Conservation (phyloP, 2,113 vertebrate genomes). For the Colinus virginianus region DNA sequence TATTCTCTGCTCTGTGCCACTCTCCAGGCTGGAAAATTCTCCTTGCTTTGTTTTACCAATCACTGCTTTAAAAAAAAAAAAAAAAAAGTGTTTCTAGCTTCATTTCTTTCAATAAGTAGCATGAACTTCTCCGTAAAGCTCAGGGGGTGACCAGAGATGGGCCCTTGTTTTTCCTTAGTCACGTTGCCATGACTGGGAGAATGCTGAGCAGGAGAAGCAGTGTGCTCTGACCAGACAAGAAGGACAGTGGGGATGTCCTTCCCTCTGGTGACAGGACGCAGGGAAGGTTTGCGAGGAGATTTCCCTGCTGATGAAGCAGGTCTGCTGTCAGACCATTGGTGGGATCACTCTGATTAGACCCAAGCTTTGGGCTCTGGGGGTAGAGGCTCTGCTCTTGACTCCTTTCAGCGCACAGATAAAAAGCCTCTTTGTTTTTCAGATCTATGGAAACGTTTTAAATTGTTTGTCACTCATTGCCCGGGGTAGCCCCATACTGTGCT, state of each 20-base stretch:
- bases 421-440: slow-evolving; percentile 54
- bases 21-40: not conserved
- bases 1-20: not conserved
- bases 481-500: slow-evolving; percentile 15
- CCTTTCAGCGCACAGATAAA: slow-evolving; percentile 35
- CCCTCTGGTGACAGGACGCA: not conserved
- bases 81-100: not conserved
- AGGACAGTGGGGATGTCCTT: not conserved
- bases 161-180: not conserved
- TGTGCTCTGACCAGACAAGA: not conserved
- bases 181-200: not conserved
- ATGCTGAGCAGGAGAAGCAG: not conserved
- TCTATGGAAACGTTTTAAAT: slow-evolving; percentile 58
- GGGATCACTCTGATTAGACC: slow-evolving; percentile 22
- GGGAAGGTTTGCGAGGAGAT: not conserved
- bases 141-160: not conserved
- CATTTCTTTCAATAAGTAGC: not conserved
- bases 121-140: not conserved
- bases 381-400: slow-evolving; percentile 6
- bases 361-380: not conserved
- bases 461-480: not conserved
- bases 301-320: not conserved
- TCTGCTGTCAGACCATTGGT: not conserved
- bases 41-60: not conserved
- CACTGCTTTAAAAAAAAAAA: not conserved